Evolutionary conservation across 2,888 invertebrate species (phyloP).

Genomic region (Dastarcus helophoroides): DNA sequence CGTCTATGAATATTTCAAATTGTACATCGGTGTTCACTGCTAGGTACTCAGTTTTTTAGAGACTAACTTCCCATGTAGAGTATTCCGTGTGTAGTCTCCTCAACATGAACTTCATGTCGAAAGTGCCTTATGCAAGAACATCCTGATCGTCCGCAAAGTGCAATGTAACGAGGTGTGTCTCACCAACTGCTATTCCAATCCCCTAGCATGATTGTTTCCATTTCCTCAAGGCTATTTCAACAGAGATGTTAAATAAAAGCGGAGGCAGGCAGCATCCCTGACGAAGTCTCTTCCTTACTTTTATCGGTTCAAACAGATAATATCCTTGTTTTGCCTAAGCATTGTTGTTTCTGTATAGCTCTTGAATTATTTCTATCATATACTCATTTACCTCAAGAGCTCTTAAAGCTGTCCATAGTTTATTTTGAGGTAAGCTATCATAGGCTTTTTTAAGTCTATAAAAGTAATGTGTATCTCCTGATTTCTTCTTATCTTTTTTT

Average conservation of each 20-base stretch:
- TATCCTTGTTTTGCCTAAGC: constrained; percentile 2
- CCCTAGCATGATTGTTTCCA: constrained; percentile 1
- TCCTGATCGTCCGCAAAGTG: constrained; percentile 6
- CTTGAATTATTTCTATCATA: constrained; percentile 2
- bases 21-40: constrained; percentile 3
- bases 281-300: constrained; percentile 5
- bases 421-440: too few species aligned
- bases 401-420: too few species aligned
- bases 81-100: constrained; percentile 7
- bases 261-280: constrained; percentile 5
- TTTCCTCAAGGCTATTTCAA: constrained; percentile 5
- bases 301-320: constrained; percentile 2
- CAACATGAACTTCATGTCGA: constrained; percentile 5
- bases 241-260: constrained; percentile 2
- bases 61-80: constrained; percentile 8
- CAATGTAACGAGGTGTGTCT: neutral
- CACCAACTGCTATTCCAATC: constrained; percentile 4
- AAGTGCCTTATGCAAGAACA: constrained; percentile 1
- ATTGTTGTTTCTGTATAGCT: constrained; percentile 3
- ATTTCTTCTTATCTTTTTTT: too few species aligned
- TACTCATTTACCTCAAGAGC: neutral
- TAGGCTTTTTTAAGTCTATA: too few species aligned
- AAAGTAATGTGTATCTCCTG: too few species aligned
- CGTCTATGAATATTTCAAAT: constrained; percentile 4
- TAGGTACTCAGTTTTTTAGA: constrained; percentile 10